Evolutionary conservation across 2,888 invertebrate genomes (phyloP).

Genomic region (Nomada hirtipes): DNA sequence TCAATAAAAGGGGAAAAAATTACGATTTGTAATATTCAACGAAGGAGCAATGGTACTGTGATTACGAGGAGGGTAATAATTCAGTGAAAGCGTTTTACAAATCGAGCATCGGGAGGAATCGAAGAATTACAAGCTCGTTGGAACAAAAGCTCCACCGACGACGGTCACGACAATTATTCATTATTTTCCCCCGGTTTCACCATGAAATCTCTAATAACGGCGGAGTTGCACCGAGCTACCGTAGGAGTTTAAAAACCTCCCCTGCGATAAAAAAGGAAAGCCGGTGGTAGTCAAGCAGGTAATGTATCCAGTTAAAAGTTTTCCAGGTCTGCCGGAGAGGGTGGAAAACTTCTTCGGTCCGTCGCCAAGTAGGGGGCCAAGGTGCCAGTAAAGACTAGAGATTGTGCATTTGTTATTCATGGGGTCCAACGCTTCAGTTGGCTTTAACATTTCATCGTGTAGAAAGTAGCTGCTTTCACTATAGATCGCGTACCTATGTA

Average conservation of each 20-base stretch:
- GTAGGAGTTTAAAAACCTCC: conserved; percentile 76
- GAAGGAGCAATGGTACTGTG: background rate
- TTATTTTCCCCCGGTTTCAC: conserved; percentile 66
- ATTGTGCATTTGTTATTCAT: conserved; percentile 83
- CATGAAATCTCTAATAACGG: conserved; percentile 76
- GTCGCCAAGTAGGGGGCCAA: conserved; percentile 68
- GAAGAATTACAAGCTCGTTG: conserved; percentile 52
- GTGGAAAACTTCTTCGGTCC: conserved; percentile 73
- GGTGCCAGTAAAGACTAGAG: conserved; percentile 74
- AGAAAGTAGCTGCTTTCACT: conserved; percentile 65
- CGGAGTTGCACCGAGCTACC: conserved; percentile 62
- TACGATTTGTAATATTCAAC: background rate
- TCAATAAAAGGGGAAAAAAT: background rate
- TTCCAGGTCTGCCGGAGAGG: conserved; percentile 74
- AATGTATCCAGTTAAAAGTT: conserved; percentile 83
- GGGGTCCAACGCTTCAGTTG: conserved; percentile 75
- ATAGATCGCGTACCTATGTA: conserved; percentile 26
- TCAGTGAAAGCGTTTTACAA: conserved; percentile 36
- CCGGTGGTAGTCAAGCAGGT: conserved; percentile 79
- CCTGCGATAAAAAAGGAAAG: conserved; percentile 72
- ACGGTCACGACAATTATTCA: conserved; percentile 69
- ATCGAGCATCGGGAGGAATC: conserved; percentile 44
- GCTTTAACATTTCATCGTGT: conserved; percentile 78
- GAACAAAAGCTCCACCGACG: conserved; percentile 63
- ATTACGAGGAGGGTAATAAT: conserved; percentile 25